These are phyloP conservation scores for Bathynomus jamesi DNA, from an alignment of 1,140 invertebrate species.

Conservation along the genomic window DNA sequence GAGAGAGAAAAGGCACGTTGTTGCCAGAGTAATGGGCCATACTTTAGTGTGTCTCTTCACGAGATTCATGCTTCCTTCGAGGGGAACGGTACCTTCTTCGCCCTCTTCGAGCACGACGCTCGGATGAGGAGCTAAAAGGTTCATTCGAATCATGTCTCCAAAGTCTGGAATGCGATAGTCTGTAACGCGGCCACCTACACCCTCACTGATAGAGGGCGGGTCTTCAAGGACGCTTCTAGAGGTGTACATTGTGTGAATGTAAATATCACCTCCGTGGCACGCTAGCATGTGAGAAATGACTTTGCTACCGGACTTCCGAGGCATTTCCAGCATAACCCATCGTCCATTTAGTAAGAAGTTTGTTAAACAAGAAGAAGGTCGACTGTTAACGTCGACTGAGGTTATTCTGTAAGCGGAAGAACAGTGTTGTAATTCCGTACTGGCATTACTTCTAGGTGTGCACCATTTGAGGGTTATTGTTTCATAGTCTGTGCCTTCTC, in stretches of 20 bases:
- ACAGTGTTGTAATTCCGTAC: constrained; percentile 66
- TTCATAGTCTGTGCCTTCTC: constrained; percentile 60
- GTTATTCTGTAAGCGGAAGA: constrained; percentile 80
- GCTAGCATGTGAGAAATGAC: constrained; percentile 86
- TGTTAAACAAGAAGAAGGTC: constrained; percentile 90
- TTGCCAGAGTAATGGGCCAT: constrained; percentile 86
- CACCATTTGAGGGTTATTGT: constrained; percentile 91
- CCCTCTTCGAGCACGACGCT: constrained; percentile 39
- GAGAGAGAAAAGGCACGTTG: constrained; percentile 82
- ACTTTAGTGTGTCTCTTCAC: constrained; percentile 73
- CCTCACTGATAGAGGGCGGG: constrained; percentile 89
- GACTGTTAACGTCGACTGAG: constrained; percentile 85
- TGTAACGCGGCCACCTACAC: constrained; percentile 81
- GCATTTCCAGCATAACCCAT: constrained; percentile 91
- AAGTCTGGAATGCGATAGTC: constrained; percentile 84
- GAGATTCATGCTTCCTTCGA: constrained; percentile 45
- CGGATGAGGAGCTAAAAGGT: constrained; percentile 59
- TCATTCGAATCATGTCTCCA: constrained; percentile 75
- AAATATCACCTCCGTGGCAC: constrained; percentile 91
- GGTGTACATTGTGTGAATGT: constrained; percentile 83
- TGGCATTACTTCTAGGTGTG: constrained; percentile 76
- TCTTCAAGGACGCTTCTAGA: constrained; percentile 83
- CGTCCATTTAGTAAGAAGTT: constrained; percentile 90
- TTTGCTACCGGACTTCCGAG: constrained; percentile 53
- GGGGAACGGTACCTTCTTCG: constrained; percentile 53